These are phyloP conservation scores for Silurus meridionalis DNA, from an alignment of 2,113 vertebrate species.

Conservation along the genomic window DNA sequence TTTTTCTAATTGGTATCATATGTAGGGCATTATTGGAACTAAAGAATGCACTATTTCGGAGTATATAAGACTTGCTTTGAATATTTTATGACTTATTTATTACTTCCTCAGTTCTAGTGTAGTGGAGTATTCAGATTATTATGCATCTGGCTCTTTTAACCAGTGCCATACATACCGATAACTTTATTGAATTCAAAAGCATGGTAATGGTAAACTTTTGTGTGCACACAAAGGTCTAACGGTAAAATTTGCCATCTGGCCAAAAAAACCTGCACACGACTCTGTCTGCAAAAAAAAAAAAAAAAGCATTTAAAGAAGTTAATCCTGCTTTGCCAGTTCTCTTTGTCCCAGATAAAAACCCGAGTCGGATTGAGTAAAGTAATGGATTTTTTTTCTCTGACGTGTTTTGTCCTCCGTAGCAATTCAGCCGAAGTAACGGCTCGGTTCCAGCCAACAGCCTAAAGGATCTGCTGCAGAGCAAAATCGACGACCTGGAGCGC, in stretches of 20 bases:
- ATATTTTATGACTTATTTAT: neutral
- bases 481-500: conserved; percentile 94
- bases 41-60: neutral
- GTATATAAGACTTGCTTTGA: neutral
- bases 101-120: neutral
- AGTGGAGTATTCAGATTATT: neutral
- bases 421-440: conserved; percentile 91
- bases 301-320: conserved; percentile 4
- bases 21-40: neutral
- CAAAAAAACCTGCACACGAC: neutral
- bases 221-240: conserved; percentile 17
- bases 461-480: conserved; percentile 92
- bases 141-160: neutral
- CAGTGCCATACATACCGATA: neutral
- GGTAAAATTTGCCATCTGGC: neutral
- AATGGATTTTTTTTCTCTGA: neutral
- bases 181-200: neutral
- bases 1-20: neutral
- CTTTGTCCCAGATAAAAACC: neutral
- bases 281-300: neutral
- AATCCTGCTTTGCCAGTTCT: conserved; percentile 29
- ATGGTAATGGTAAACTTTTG: neutral
- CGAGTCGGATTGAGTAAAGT: neutral
- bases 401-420: conserved; percentile 65
- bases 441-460: conserved; percentile 89